phyloP scores from a whole-genome alignment of 1,140 invertebrate genomes.

The Gryllus bimaculatus region DNA sequence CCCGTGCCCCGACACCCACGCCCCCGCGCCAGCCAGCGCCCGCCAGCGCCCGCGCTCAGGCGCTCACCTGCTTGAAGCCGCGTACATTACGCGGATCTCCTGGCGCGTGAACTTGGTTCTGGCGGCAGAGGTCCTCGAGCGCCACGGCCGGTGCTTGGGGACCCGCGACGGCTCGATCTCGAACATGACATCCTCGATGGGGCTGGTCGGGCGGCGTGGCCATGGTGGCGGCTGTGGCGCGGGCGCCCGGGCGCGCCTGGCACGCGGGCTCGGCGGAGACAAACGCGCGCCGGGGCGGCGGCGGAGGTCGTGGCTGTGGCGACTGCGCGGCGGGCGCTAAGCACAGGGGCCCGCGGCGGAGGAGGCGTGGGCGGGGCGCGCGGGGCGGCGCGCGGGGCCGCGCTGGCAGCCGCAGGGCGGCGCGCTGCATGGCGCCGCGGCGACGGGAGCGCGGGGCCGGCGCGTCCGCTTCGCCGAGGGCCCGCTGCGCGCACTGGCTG shows the following conservation, averaged over 20 bases:
- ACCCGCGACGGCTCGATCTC: constrained; percentile 67
- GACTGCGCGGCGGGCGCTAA: not conserved
- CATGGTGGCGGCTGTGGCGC: constrained; percentile 39
- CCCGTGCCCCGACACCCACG: no score
- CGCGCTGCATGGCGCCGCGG: constrained; percentile 1
- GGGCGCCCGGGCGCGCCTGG: not conserved
- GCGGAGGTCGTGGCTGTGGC: not conserved
- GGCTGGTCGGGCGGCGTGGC: constrained; percentile 74
- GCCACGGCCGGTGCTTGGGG: constrained; percentile 74
- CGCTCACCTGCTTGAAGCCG: constrained; percentile 89
- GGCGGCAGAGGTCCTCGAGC: constrained; percentile 81
- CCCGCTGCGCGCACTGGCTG: not conserved
- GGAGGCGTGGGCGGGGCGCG: no score
- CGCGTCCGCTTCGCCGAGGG: constrained; percentile 1
- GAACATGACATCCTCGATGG: constrained; percentile 71
- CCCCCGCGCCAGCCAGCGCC: no score
- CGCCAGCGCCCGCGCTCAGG: not conserved
- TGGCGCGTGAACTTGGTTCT: constrained; percentile 91
- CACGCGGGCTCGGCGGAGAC: no score
- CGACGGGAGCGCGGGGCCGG: not conserved
- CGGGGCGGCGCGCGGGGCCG: no score
- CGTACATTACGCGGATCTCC: constrained; percentile 95
- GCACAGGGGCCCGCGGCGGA: no score
- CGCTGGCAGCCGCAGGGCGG: not conserved
- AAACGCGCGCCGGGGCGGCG: no score